Evolutionary conservation across 2,113 vertebrate species (phyloP).

Genomic region (Nibea coibor): DNA sequence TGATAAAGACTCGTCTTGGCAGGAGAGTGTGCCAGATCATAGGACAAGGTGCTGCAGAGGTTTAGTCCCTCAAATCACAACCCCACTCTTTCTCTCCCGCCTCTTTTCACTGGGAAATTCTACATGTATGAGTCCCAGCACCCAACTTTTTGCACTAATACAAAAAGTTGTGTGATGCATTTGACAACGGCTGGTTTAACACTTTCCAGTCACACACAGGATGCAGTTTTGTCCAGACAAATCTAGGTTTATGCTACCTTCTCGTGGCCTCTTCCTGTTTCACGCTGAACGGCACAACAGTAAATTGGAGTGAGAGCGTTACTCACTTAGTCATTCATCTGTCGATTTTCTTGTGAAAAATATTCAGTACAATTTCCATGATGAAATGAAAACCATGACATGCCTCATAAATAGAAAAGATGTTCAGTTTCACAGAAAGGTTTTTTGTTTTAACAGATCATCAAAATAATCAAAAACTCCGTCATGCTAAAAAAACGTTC

Average conservation of each 20-base stretch:
- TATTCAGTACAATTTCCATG: neutral
- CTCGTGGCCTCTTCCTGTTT: constrained; percentile 8
- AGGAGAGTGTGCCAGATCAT: constrained; percentile 78
- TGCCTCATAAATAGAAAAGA: neutral
- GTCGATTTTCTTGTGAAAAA: neutral
- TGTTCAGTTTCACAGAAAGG: too few species aligned
- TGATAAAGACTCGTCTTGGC: constrained; percentile 81
- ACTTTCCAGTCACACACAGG: neutral
- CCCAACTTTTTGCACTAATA: constrained; percentile 55
- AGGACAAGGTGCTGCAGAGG: constrained; percentile 81
- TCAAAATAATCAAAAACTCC: neutral
- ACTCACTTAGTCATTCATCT: too few species aligned
- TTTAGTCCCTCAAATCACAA: constrained; percentile 77
- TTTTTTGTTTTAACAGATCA: neutral
- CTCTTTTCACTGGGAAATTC: constrained; percentile 56
- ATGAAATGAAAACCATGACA: neutral
- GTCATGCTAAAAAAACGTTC: neutral
- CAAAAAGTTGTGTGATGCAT: constrained; percentile 57
- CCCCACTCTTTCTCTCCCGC: constrained; percentile 45
- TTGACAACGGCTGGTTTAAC: constrained; percentile 56
- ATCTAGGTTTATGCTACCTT: neutral
- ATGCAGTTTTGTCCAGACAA: neutral
- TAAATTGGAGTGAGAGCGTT: constrained; percentile 1
- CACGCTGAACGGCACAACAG: neutral
- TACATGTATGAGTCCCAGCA: constrained; percentile 33